Evolutionary conservation across 1,140 invertebrate species (phyloP).

Genomic region (Penaeus indicus): DNA sequence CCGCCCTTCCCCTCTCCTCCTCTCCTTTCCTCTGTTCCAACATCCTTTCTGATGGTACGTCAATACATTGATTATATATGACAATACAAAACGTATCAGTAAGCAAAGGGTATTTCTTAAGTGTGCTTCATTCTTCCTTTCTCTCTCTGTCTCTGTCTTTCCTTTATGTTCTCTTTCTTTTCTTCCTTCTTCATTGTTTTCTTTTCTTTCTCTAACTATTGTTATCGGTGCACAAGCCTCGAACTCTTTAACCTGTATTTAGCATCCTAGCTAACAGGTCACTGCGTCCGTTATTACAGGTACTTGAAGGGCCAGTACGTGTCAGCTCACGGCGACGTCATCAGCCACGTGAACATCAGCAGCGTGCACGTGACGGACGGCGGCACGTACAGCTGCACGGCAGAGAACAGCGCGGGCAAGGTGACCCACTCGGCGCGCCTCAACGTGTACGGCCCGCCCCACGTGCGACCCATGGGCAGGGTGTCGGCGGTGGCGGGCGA

Average conservation of each 20-base stretch:
- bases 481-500: conserved; percentile 72
- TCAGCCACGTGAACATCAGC: conserved; percentile 67
- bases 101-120: too few species aligned
- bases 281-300: conserved; percentile 70
- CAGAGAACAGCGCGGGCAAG: conserved; percentile 70
- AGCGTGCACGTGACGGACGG: conserved; percentile 71
- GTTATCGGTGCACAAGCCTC: too few species aligned
- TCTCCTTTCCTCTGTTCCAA: too few species aligned
- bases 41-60: too few species aligned
- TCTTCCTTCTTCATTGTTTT: too few species aligned
- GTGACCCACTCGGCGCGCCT: conserved; percentile 77
- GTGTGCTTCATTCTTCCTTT: too few species aligned
- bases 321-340: conserved; percentile 53
- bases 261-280: background rate
- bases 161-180: too few species aligned
- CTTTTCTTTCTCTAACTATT: too few species aligned
- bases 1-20: too few species aligned
- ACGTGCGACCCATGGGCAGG: conserved; percentile 72
- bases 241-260: background rate
- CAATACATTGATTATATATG: too few species aligned
- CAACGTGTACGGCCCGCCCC: conserved; percentile 84
- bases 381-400: conserved; percentile 71
- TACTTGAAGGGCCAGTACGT: conserved; percentile 69
- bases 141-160: too few species aligned
- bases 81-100: too few species aligned